Conservation (phyloP, 1,140 invertebrate genomes). For the Dreissena polymorpha region DNA sequence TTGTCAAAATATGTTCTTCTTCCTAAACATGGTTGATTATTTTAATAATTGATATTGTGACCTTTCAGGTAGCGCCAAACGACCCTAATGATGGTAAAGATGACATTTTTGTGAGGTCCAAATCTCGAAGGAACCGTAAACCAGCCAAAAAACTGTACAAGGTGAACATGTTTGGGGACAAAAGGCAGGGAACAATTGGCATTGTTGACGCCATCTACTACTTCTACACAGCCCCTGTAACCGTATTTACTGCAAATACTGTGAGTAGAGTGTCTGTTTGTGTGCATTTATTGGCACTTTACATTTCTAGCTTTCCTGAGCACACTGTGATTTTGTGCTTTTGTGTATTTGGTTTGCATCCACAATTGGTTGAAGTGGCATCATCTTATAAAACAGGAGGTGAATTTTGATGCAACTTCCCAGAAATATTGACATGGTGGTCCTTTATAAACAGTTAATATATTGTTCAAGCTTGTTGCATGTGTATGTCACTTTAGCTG, state of each 20-base stretch:
- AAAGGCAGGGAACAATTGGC: constrained; percentile 57
- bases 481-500: no score
- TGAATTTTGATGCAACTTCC: no score
- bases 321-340: no score
- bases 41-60: background rate
- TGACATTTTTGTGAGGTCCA: constrained; percentile 55
- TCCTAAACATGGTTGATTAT: no score
- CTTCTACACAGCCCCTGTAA: constrained; percentile 74
- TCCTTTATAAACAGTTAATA: no score
- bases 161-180: constrained; percentile 60
- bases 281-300: background rate
- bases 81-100: constrained; percentile 24
- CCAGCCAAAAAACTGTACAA: constrained; percentile 59
- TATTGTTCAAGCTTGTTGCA: no score
- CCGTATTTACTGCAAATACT: constrained; percentile 66
- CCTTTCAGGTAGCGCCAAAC: background rate
- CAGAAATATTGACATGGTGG: no score
- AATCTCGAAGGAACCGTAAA: constrained; percentile 40
- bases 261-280: constrained; percentile 49
- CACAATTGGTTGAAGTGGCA: no score
- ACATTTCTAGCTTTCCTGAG: background rate
- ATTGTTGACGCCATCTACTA: constrained; percentile 68
- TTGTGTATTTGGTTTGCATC: no score
- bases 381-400: no score
- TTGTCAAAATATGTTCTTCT: no score